Evolutionary conservation across 2,888 invertebrate genomes (phyloP), one percentile per base, ranked within the genome.

Genomic region (Nephrotoma guestfalica): DNA sequence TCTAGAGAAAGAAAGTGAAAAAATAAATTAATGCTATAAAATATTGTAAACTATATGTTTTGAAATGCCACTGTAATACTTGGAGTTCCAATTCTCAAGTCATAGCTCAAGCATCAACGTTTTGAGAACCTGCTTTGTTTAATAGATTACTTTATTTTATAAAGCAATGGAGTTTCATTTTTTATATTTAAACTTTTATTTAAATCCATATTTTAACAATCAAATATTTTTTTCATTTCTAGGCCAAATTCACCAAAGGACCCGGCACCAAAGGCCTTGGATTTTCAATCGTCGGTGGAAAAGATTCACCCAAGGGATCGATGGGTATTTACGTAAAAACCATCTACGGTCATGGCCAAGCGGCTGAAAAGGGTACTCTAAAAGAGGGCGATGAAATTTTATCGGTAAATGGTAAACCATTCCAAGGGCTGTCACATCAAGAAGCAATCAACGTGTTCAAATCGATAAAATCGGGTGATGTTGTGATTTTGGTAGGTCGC

Each of bases 321-420:
- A 96, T 97, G 94, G 97, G 97, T 83, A 96, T 97, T 89, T 97
- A 96, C 90, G 96, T 97, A 30, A 96, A 97, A 91, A 96, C 96
- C 41, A 95, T 97, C 88, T 96, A 97, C 90, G 95, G 95, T 87
- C 94, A 95, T 89, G 97, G 97, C 5, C 96, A 97, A 90, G 96
- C 97, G 11, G 96, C 96, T 43, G 96, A 97, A 89, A 94, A 95
- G 88, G 95, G 95, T 41, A 93, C 94, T 88, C 93, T 97, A 41
- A 94, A 94, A 92, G 96, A 97, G 95, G 97, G 96, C 89, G 96
- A 96, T 91, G 95, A 96, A 92, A 95, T 96, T 89, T 91, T 96
- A 88, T 95, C 96, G 87, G 95, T 96, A 87, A 96, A 96, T 91
- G 95, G 96, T n/a, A 94, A 95, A 89, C 93, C 94, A 30, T 93